Evolutionary conservation across 2,888 invertebrate species (phyloP).

Genomic region (Hypomecis atomaria): DNA sequence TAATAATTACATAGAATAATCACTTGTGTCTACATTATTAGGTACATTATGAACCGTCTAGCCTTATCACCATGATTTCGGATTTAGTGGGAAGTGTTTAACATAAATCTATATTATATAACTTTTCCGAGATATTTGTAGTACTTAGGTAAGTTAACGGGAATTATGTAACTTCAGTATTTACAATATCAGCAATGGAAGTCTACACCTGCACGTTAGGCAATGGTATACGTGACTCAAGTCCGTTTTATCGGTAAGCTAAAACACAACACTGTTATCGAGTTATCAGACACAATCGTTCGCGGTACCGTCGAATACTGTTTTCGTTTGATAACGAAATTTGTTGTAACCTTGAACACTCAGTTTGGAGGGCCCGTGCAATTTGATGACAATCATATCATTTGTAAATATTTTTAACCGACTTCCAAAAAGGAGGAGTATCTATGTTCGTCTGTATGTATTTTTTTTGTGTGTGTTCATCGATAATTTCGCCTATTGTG

Average conservation of each 20-base stretch:
- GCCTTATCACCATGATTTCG: constrained; percentile 1
- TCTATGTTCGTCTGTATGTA: too few relatives aligned
- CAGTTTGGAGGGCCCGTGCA: constrained; percentile 40
- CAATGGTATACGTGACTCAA: constrained; percentile 80
- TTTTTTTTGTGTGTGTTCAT: too few relatives aligned
- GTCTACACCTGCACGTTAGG: constrained; percentile 59
- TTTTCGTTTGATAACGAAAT: constrained; percentile 67
- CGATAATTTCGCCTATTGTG: too few relatives aligned
- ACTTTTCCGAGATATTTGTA: too few relatives aligned
- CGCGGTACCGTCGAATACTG: constrained; percentile 60
- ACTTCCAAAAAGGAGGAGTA: too few relatives aligned
- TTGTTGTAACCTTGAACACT: constrained; percentile 69
- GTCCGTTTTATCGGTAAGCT: constrained; percentile 68
- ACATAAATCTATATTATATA: too few relatives aligned
- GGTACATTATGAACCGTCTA: too few relatives aligned
- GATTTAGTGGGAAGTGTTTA: background rate
- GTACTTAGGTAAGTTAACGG: constrained; percentile 11
- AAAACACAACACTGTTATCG: constrained; percentile 76
- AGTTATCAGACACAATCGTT: constrained; percentile 72
- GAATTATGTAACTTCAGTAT: constrained; percentile 44
- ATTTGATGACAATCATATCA: constrained; percentile 25
- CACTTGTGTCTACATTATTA: constrained; percentile 1
- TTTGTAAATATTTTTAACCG: constrained; percentile 22
- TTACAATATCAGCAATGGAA: constrained; percentile 42
- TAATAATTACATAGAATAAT: constrained; percentile 1